Percentiles rank a stretch among this genome's conserved stretches.
Evolutionary conservation across 2,888 invertebrate species (phyloP).

Genomic region (Synergus itoensis): DNA sequence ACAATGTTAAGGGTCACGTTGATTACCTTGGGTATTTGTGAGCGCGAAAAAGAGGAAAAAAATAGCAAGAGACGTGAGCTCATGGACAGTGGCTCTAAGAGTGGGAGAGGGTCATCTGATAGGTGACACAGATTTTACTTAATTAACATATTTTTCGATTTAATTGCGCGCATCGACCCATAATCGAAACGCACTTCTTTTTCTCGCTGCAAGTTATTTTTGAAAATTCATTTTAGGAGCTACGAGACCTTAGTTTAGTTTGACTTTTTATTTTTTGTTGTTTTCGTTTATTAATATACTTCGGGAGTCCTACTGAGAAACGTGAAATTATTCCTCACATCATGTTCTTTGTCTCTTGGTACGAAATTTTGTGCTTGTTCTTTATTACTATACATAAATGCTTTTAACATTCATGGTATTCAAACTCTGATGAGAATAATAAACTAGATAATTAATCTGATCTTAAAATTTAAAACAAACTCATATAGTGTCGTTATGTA

Average conservation of each 20-base stretch:
- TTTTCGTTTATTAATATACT: slow-evolving; percentile 7
- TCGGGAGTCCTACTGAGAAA: not conserved
- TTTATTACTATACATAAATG: not conserved
- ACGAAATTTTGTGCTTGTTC: not conserved
- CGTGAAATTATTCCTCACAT: not conserved
- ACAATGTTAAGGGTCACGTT: slow-evolving; percentile 41
- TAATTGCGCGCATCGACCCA: slow-evolving; percentile 39
- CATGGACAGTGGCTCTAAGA: not conserved
- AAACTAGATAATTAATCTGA: too few species aligned
- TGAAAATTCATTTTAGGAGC: slow-evolving; percentile 19
- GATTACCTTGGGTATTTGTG: slow-evolving; percentile 40
- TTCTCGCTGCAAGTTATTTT: slow-evolving; percentile 31
- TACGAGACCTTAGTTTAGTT: not conserved
- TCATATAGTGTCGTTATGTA: too few species aligned
- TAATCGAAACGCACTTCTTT: slow-evolving; percentile 27
- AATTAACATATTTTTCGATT: slow-evolving; percentile 40
- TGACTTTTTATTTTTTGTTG: slow-evolving; percentile 5
- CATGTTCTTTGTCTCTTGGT: not conserved
- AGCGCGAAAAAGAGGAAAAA: slow-evolving; percentile 13
- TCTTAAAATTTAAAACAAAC: too few species aligned
- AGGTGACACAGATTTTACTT: slow-evolving; percentile 37
- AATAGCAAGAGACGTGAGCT: slow-evolving; percentile 32
- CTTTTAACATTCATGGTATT: not conserved
- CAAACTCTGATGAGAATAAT: too few species aligned
- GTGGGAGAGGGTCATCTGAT: slow-evolving; percentile 30